Conservation (phyloP, 2,113 vertebrate genomes). For the Mixornis gularis region DNA sequence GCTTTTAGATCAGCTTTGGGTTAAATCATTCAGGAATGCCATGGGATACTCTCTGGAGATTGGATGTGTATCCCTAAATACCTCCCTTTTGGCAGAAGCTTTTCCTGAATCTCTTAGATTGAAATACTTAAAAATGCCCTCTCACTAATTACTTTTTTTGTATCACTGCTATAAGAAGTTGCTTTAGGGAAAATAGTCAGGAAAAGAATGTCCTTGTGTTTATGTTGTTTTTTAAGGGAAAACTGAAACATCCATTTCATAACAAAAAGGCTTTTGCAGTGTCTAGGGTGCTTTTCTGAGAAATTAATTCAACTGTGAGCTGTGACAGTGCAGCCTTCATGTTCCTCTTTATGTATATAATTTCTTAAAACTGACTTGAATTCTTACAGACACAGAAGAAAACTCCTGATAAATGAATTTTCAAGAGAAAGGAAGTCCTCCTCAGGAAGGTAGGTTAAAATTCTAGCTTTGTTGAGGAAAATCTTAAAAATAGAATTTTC, state of each 20-base stretch:
- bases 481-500: background rate
- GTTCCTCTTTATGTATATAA: background rate
- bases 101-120: background rate
- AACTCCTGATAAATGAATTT: slow-evolving; percentile 84
- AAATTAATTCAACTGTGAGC: background rate
- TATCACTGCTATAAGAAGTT: background rate
- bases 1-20: background rate
- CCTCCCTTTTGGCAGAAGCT: background rate
- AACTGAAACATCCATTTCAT: background rate
- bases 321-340: background rate
- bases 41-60: background rate
- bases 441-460: slow-evolving; percentile 81
- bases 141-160: accelerated
- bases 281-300: background rate
- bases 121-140: background rate
- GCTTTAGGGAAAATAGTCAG: background rate
- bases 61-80: background rate
- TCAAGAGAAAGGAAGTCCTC: slow-evolving; percentile 83
- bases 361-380: background rate
- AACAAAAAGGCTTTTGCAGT: background rate
- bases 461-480: background rate
- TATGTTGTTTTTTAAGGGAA: background rate
- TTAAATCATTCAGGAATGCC: background rate
- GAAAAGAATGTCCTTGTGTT: background rate
- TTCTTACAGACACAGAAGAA: slow-evolving; percentile 85